Conservation (phyloP, 2,113 vertebrate genomes). For the Pituophis catenifer region DNA sequence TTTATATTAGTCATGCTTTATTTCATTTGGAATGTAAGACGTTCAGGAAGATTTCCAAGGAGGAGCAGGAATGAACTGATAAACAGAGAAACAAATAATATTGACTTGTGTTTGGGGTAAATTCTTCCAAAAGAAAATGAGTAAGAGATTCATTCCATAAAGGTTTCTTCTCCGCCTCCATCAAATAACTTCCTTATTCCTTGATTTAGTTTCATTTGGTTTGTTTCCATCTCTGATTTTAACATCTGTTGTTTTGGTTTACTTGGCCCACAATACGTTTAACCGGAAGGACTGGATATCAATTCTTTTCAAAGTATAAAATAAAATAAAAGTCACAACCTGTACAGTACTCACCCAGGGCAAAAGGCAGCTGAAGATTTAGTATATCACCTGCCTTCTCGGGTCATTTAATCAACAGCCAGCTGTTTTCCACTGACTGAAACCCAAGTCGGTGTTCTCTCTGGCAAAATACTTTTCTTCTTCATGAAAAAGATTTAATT, state of each 20-base stretch:
- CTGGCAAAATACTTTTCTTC: neutral
- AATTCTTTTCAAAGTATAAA: neutral
- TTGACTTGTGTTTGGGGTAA: neutral
- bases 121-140: neutral
- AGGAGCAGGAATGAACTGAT: neutral
- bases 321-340: neutral
- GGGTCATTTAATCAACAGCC: neutral
- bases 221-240: neutral
- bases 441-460: neutral
- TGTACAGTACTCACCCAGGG: neutral
- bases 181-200: neutral
- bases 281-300: neutral
- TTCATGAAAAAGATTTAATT: neutral
- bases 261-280: neutral
- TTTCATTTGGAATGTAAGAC: neutral
- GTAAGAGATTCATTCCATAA: neutral
- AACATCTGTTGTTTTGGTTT: neutral
- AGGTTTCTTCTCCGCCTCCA: neutral
- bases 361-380: neutral
- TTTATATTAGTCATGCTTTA: neutral
- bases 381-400: neutral
- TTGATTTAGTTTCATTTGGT: neutral
- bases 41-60: neutral
- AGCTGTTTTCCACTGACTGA: neutral
- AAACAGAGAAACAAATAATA: neutral